Evolutionary conservation across 2,888 invertebrate genomes (phyloP).

Genomic region (Tetrapedia diversipes): DNA sequence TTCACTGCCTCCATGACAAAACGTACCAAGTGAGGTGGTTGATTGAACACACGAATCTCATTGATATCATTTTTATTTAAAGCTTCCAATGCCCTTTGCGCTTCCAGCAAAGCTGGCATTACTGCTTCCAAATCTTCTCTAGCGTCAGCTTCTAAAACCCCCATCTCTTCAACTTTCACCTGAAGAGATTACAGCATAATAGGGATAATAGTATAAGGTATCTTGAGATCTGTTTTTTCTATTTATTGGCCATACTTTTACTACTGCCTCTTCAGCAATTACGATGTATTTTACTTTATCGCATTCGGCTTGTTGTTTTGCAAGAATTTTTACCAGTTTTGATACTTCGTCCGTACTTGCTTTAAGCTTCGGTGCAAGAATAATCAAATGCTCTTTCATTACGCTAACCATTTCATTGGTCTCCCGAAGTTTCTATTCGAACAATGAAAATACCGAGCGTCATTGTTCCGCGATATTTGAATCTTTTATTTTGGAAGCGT

Average conservation of each 20-base stretch:
- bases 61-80: constrained; percentile 96
- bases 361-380: constrained; percentile 91
- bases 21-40: constrained; percentile 93
- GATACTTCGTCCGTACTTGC: constrained; percentile 90
- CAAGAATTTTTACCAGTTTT: constrained; percentile 89
- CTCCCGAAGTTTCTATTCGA: constrained; percentile 89
- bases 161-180: constrained; percentile 93
- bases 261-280: constrained; percentile 91
- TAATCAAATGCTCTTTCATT: constrained; percentile 93
- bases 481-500: too few relatives aligned
- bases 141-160: constrained; percentile 92
- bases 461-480: neutral
- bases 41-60: constrained; percentile 94
- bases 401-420: constrained; percentile 91
- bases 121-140: constrained; percentile 93
- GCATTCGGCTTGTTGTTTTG: constrained; percentile 91
- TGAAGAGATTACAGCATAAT: constrained; percentile 76
- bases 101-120: constrained; percentile 93
- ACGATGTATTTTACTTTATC: constrained; percentile 92
- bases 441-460: neutral
- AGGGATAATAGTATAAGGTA: neutral
- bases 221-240: neutral
- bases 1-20: constrained; percentile 97
- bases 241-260: constrained; percentile 85
- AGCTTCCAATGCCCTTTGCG: constrained; percentile 92